Conservation (phyloP, 2,113 vertebrate genomes). For the Oryzias curvinotus region DNA sequence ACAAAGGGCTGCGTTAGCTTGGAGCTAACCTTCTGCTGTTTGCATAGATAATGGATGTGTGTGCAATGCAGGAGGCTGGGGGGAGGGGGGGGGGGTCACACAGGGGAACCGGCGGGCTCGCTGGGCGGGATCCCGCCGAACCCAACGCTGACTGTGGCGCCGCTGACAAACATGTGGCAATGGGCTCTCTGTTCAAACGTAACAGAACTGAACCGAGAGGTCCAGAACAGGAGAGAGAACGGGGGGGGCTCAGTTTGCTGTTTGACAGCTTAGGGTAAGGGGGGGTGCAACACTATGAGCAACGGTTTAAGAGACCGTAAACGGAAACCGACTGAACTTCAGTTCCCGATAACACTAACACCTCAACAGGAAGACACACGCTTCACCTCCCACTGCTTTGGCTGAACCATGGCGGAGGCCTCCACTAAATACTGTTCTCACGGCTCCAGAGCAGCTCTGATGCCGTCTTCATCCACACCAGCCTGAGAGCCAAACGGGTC, state of each 20-base stretch:
- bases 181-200: not conserved
- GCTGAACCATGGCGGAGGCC: constrained; percentile 8
- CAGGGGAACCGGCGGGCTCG: no score
- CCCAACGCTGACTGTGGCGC: no score
- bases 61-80: constrained; percentile 13
- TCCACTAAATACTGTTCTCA: constrained; percentile 16
- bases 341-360: not conserved
- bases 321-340: constrained; percentile 2
- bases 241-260: constrained; percentile 14
- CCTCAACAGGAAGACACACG: not conserved
- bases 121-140: no score
- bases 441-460: constrained; percentile 16
- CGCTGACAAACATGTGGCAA: constrained; percentile 5
- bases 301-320: constrained; percentile 24
- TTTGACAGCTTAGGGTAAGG: constrained; percentile 36
- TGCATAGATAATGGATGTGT: constrained; percentile 55
- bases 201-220: not conserved
- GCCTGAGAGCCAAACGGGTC: not conserved
- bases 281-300: not conserved
- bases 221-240: not conserved
- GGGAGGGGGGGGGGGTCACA: no score
- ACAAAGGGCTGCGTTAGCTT: constrained; percentile 34
- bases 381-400: constrained; percentile 1
- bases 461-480: constrained; percentile 7
- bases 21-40: constrained; percentile 39